phyloP scores from a whole-genome alignment of 2,888 invertebrate species.

The Hipparchia semele region DNA sequence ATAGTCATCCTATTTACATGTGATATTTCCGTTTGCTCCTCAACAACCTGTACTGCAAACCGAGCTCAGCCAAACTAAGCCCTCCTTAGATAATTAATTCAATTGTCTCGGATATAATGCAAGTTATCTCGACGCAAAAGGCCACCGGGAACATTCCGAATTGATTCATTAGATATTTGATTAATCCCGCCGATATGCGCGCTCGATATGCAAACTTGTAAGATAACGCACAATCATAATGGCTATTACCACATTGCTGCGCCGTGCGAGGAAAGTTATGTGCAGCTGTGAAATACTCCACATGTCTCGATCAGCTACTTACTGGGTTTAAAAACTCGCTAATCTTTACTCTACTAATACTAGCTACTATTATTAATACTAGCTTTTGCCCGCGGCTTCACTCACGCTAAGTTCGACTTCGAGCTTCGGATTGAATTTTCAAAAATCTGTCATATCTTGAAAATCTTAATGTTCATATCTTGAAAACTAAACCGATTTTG shows the following conservation, averaged over 20 bases:
- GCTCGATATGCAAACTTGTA: conserved; percentile 67
- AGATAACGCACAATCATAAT: conserved; percentile 49
- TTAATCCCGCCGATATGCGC: conserved; percentile 66
- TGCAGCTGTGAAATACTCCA: conserved; percentile 21
- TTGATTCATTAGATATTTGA: conserved; percentile 77
- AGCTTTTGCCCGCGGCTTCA: too few species aligned
- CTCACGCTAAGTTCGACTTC: too few species aligned
- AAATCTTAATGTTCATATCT: too few species aligned
- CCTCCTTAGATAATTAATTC: conserved; percentile 39
- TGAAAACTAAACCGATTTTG: too few species aligned
- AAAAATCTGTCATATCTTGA: too few species aligned
- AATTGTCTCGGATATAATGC: conserved; percentile 41
- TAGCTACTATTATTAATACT: too few species aligned
- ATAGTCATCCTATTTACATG: not conserved
- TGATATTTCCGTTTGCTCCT: conserved; percentile 11
- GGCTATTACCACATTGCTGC: conserved; percentile 4
- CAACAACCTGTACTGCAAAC: conserved; percentile 19
- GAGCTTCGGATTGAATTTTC: too few species aligned
- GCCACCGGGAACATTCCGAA: conserved; percentile 56
- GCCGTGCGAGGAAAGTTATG: conserved; percentile 9
- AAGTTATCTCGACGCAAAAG: conserved; percentile 44
- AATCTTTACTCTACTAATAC: too few species aligned
- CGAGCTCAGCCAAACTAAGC: not conserved
- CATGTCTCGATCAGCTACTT: conserved; percentile 4
- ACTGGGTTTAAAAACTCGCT: too few species aligned